Evolutionary conservation across 2,113 vertebrate species (phyloP).

Genomic region (Burhinus oedicnemus): DNA sequence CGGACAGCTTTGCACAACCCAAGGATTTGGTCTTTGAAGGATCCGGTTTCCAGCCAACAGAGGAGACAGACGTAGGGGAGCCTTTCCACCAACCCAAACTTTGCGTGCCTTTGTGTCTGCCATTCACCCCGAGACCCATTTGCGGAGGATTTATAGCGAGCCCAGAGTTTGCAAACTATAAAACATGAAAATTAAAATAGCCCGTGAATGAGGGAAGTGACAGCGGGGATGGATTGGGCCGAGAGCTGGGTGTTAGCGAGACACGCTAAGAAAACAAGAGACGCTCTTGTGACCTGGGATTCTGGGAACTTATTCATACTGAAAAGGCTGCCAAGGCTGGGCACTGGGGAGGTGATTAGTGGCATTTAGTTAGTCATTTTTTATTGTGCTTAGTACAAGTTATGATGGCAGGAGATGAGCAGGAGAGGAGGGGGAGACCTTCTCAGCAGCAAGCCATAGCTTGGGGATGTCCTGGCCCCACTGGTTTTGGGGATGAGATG

Average conservation of each 20-base stretch:
- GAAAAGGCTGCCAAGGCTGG: not conserved
- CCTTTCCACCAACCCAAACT: not conserved
- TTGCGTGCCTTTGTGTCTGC: not conserved
- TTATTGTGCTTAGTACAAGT: not conserved
- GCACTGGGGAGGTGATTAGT: not conserved
- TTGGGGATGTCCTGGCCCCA: not conserved
- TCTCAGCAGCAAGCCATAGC: not conserved
- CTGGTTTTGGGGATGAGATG: not conserved
- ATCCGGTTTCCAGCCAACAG: not conserved
- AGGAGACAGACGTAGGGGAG: not conserved
- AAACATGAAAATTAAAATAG: slow-evolving; percentile 25
- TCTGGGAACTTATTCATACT: not conserved
- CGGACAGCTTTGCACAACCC: not conserved
- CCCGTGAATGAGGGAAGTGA: not conserved
- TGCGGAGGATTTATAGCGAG: not conserved
- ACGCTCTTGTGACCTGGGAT: not conserved
- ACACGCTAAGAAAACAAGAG: not conserved
- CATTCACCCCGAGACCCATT: not conserved
- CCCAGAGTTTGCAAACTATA: slow-evolving; percentile 17
- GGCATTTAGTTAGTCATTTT: not conserved
- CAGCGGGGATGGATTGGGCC: not conserved
- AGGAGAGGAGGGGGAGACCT: not conserved
- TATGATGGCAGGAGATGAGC: not conserved
- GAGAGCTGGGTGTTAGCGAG: not conserved
- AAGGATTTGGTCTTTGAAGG: not conserved